Percentiles rank a stretch among this genome's conserved stretches.
These are phyloP conservation scores for Delphinapterus leucas DNA, from an alignment of 2,113 vertebrate genomes.

Conservation along the genomic window DNA sequence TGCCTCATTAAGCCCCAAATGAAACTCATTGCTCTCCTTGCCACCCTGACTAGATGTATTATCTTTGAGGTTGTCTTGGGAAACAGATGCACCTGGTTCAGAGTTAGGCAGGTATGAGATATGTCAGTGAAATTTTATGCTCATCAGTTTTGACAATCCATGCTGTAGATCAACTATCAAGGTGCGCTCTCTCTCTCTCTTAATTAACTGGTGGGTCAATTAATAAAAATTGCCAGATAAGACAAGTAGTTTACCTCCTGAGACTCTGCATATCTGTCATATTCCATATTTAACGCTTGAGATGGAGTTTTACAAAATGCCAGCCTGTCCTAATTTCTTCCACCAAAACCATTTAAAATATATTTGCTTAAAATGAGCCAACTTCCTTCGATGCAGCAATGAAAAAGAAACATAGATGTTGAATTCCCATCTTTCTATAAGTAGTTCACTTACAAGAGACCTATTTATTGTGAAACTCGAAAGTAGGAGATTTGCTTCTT, in stretches of 20 bases:
- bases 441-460: background rate
- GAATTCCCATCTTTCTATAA: background rate
- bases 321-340: slow-evolving; percentile 4
- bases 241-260: background rate
- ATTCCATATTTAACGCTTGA: background rate
- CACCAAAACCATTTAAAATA: background rate
- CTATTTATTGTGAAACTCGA: background rate
- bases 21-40: slow-evolving; percentile 14
- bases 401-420: background rate
- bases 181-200: too few relatives aligned
- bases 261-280: background rate
- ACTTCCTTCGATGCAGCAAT: background rate
- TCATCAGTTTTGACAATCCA: background rate
- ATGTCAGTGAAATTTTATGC: background rate
- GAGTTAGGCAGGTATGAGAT: background rate
- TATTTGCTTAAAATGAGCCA: background rate
- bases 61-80: slow-evolving; percentile 3
- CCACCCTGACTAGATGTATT: background rate
- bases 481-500: background rate
- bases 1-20: slow-evolving; percentile 45
- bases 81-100: slow-evolving; percentile 13
- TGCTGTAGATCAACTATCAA: background rate
- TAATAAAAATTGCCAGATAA: background rate
- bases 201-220: background rate
- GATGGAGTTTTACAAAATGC: background rate